Percentiles rank a stretch among this genome's conserved stretches.
These are phyloP conservation scores for Melanerpes formicivorus DNA, from an alignment of 2,113 vertebrate species.

Conservation along the genomic window DNA sequence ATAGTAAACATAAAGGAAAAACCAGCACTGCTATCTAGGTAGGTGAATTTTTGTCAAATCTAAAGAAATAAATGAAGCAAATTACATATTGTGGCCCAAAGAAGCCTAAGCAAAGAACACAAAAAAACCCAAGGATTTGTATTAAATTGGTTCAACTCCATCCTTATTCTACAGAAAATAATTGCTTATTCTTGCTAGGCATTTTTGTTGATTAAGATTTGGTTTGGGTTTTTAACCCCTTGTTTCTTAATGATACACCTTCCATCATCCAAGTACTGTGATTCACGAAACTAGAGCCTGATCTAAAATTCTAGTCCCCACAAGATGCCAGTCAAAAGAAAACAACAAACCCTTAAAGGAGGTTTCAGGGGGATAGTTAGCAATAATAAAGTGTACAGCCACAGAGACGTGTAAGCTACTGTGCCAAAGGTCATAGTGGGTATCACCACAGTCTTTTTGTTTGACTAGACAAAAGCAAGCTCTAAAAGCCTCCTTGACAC, in stretches of 20 bases:
- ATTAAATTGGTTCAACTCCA: not conserved
- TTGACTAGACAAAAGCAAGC: not conserved
- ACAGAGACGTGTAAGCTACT: rapidly evolving
- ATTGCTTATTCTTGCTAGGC: not conserved
- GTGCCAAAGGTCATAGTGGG: not conserved
- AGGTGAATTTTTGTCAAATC: not conserved
- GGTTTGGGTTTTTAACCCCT: not conserved
- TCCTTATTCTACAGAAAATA: not conserved
- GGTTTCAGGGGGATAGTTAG: not conserved
- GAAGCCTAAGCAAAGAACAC: not conserved
- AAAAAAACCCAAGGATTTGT: not conserved
- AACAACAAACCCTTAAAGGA: not conserved
- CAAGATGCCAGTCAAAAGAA: not conserved
- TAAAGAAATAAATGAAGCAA: not conserved
- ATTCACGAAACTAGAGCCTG: not conserved
- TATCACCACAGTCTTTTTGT: not conserved
- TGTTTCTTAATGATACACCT: not conserved
- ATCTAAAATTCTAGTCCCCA: not conserved
- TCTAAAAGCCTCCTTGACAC: not conserved
- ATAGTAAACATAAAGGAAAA: not conserved
- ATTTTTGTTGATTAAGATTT: not conserved
- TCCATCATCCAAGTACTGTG: not conserved
- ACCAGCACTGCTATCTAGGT: not conserved
- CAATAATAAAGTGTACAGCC: not conserved
- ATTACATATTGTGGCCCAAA: not conserved